Evolutionary conservation across 1,140 invertebrate species (phyloP).

Genomic region (Apolygus lucorum): DNA sequence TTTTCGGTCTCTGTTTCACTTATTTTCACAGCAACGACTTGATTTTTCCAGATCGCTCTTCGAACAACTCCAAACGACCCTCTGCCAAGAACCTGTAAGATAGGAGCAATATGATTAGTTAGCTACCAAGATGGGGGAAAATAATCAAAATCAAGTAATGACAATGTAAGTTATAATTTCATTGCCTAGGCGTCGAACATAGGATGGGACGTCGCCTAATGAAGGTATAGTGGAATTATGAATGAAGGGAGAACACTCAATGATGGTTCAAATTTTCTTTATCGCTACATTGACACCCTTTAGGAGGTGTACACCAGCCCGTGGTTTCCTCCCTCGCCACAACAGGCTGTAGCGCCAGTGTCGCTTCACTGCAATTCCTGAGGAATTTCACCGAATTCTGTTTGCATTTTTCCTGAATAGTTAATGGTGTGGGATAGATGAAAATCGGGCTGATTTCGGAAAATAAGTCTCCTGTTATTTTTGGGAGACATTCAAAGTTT

Average conservation of each 20-base stretch:
- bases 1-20: slow-evolving; percentile 83
- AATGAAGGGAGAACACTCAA: not conserved
- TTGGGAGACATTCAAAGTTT: too few species aligned
- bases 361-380: too few species aligned
- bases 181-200: not conserved
- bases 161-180: not conserved
- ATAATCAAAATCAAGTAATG: slow-evolving; percentile 8
- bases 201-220: not conserved
- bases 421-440: too few species aligned
- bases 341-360: too few species aligned
- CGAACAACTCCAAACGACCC: slow-evolving; percentile 94
- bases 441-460: too few species aligned
- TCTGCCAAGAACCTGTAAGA: slow-evolving; percentile 72
- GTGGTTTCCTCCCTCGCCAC: too few species aligned
- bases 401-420: too few species aligned
- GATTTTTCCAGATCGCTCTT: slow-evolving; percentile 76
- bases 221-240: not conserved
- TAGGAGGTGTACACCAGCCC: too few species aligned
- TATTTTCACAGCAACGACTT: slow-evolving; percentile 83
- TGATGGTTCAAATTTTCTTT: not conserved
- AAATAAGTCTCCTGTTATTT: too few species aligned
- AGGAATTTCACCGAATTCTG: too few species aligned
- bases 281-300: not conserved
- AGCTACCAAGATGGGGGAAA: not conserved
- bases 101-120: too few species aligned